phyloP scores from a whole-genome alignment of 2,113 vertebrate genomes.

The Apus apus region DNA sequence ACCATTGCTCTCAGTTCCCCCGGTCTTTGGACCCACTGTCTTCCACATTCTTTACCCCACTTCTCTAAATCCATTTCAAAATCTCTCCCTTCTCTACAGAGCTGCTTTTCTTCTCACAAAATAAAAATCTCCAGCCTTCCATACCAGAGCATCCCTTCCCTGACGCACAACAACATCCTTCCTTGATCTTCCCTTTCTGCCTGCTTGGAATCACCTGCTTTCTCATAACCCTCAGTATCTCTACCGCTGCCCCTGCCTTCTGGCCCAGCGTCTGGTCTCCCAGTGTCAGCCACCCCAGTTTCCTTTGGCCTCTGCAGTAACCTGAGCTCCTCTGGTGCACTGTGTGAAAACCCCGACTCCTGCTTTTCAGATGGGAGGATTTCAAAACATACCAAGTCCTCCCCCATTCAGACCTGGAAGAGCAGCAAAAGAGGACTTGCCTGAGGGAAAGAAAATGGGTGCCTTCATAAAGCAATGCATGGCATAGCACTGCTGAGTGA shows the following conservation, averaged over 20 bases:
- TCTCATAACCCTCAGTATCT: not conserved
- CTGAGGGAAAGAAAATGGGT: not conserved
- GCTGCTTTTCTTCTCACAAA: not conserved
- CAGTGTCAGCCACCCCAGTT: not conserved
- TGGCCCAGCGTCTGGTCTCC: not conserved
- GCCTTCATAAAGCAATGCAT: not conserved
- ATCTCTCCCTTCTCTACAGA: not conserved
- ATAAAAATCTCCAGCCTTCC: not conserved
- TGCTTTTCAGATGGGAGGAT: not conserved
- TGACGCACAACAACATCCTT: not conserved
- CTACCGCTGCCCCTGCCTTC: not conserved
- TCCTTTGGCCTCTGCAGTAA: not conserved
- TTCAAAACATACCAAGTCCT: not conserved
- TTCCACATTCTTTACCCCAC: not conserved
- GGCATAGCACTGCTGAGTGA: not conserved
- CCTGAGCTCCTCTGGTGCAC: not conserved
- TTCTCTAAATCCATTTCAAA: not conserved
- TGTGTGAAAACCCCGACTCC: not conserved
- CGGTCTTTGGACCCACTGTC: not conserved
- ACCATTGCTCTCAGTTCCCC: not conserved
- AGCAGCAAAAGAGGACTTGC: not conserved
- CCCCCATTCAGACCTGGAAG: no score
- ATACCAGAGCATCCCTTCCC: not conserved
- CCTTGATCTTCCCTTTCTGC: not conserved
- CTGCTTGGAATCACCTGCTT: not conserved